phyloP scores from a whole-genome alignment of 2,888 invertebrate genomes.

The Thymelicus sylvestris region DNA sequence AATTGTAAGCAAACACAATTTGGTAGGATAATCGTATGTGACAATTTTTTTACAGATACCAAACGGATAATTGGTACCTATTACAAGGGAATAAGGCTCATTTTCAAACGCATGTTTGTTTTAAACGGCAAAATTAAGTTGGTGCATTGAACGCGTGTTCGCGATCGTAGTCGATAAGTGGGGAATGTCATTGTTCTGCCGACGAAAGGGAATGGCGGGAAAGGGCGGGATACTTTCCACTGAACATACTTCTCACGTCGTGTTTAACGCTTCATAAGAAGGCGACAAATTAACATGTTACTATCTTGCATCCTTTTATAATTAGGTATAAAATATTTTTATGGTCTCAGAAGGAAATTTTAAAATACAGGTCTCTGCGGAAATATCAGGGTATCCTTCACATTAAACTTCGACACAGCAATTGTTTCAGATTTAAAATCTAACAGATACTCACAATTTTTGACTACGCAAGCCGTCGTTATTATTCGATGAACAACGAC shows the following conservation, averaged over 20 bases:
- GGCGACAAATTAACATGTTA: slow-evolving; percentile 37
- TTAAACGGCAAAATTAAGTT: background rate
- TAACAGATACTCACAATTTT: no score
- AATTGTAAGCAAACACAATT: slow-evolving; percentile 30
- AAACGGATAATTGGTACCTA: background rate
- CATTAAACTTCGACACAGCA: no score
- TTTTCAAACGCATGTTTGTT: background rate
- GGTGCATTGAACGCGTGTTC: slow-evolving; percentile 44
- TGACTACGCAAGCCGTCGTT: no score
- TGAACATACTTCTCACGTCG: slow-evolving; percentile 58
- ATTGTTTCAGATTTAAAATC: no score
- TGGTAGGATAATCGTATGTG: slow-evolving; percentile 23
- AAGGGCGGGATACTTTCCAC: slow-evolving; percentile 50
- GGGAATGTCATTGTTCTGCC: slow-evolving; percentile 56
- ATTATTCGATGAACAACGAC: no score
- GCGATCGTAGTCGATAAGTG: slow-evolving; percentile 52
- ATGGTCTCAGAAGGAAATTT: no score
- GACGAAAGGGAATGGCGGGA: slow-evolving; percentile 57
- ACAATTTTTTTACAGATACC: background rate
- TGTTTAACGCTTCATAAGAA: slow-evolving; percentile 44
- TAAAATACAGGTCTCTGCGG: no score
- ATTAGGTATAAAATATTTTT: no score
- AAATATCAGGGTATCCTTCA: no score
- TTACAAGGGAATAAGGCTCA: background rate
- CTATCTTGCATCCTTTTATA: no score